Base-by-base conservation (phyloP, 2,113 vertebrate genomes). In the Cyprinodon variegatus region DNA sequence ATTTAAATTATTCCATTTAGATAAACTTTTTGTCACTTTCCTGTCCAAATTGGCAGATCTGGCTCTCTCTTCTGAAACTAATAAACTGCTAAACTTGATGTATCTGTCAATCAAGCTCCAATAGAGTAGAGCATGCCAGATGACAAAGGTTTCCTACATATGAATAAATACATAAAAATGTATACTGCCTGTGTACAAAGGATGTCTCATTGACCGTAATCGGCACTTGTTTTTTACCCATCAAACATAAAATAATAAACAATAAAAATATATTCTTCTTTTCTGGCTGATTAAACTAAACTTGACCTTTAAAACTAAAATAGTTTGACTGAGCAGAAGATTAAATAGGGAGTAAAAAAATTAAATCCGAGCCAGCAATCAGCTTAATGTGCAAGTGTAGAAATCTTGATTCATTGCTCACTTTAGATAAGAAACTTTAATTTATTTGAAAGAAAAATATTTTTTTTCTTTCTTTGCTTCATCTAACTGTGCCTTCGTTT, bases 11-110 rank as follows among this genome's bases (percentile, higher is more conserved):
- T 95, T 96, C 94, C 94, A 94, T 97, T 96, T 97, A 96, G 94
- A 96, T 95, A 96, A 96, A 96, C 95, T 96, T 96, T 96, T 78
- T 86, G 95, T 96, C 96, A 96, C 95, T 96, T 95, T 93, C 92
- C 93, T 95, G 95, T 96, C 96, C 95, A 96, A 97, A 96, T 96
- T 96, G 96, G 95, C 96, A 96, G 94, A 95, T 96, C 95, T 95
- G 95, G 92, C 94, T 96, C 94, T 95, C 94, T 95, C 95, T 82
- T 95, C 94, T 88, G 94, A 96, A 97, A 96, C 93, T 95, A 97
- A 95, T 96, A 96, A 96, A 97, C 92, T 96, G 96, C 96, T 95
- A 97, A 97, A 94, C 94, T 94, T 95, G 94, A 95, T 94, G 95
- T 95, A 95, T 93, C 95, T 95, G 96, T 95, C 96, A 96, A 92